A percentile compares a stretch with the other conserved stretches of the same genome.
Conservation (phyloP, 2,113 vertebrate species). For the Perognathus longimembris region DNA sequence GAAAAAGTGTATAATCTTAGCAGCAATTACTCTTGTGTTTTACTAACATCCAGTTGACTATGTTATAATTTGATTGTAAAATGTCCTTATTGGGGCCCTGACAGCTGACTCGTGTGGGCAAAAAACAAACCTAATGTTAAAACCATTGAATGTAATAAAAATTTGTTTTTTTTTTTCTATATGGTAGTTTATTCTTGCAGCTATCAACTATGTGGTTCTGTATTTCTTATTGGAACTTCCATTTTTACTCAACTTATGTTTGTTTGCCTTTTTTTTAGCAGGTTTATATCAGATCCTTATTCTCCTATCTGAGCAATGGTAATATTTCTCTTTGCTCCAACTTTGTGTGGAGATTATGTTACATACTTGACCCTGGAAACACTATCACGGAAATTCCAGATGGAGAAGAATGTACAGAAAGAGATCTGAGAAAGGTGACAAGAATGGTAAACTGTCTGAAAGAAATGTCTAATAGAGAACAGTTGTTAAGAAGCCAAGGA, state of each 20-base stretch:
- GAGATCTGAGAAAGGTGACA: background rate
- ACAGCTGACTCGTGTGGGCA: background rate
- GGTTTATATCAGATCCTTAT: background rate
- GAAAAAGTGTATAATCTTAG: background rate
- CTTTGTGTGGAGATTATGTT: background rate
- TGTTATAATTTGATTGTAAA: background rate
- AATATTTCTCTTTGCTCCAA: background rate
- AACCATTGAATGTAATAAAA: background rate
- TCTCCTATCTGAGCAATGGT: background rate
- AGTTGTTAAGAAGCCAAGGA: background rate
- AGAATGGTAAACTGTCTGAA: background rate
- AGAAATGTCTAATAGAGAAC: background rate
- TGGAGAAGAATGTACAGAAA: background rate
- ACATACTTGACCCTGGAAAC: background rate
- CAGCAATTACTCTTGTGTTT: no score
- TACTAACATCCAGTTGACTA: background rate
- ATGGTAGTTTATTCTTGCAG: background rate
- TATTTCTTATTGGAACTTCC: background rate
- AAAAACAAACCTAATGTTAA: background rate
- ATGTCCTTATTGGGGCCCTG: accelerated
- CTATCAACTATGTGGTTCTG: background rate
- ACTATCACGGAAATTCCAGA: background rate
- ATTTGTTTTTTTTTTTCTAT: no score
- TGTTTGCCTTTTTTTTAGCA: background rate
- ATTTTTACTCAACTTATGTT: background rate